phyloP scores from a whole-genome alignment of 2,888 invertebrate species.

The Drosophila antonietae region DNA sequence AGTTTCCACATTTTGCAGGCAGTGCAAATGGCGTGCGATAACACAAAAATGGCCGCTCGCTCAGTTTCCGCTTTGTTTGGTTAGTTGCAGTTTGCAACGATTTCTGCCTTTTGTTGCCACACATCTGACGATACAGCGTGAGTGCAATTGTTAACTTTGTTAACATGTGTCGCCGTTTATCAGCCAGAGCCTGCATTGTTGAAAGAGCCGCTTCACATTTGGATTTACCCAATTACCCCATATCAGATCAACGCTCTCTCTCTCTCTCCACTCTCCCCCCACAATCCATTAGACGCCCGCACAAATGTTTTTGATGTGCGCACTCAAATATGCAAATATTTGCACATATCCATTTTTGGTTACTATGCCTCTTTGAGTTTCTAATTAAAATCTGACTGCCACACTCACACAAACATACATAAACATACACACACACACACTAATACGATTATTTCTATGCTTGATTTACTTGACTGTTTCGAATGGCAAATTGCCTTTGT shows the following conservation, averaged over 20 bases:
- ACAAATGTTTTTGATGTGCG: conserved; percentile 70
- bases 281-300: conserved; percentile 46
- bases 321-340: conserved; percentile 77
- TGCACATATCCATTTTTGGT: conserved; percentile 61
- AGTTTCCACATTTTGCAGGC: conserved; percentile 37
- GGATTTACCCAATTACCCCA: neutral
- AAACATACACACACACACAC: neutral
- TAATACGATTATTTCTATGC: conserved; percentile 32
- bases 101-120: conserved; percentile 53
- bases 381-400: conserved; percentile 67
- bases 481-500: conserved; percentile 8
- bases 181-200: conserved; percentile 59
- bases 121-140: conserved; percentile 31
- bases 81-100: conserved; percentile 63
- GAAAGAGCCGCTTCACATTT: neutral
- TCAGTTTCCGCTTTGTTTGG: conserved; percentile 73
- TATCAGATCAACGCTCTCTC: neutral
- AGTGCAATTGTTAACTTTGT: conserved; percentile 69
- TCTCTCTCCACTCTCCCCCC: neutral
- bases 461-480: conserved; percentile 37
- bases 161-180: conserved; percentile 79
- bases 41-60: conserved; percentile 76
- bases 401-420: conserved; percentile 8
- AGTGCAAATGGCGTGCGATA: conserved; percentile 75
- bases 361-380: conserved; percentile 47